Conservation (phyloP, 2,113 vertebrate genomes). For the Polypterus senegalus region DNA sequence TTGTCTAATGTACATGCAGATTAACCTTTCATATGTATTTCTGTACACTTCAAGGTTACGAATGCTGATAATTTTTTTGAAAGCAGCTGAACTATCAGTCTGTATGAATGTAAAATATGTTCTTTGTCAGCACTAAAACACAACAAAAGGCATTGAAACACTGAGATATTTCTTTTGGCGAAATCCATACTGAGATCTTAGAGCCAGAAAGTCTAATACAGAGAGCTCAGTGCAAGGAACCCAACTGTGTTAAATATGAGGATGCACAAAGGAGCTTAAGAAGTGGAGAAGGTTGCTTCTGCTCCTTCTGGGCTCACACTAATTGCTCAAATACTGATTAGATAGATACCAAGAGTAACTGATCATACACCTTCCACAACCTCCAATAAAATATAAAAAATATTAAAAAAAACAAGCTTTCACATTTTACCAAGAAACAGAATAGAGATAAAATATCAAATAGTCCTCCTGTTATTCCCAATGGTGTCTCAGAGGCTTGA, state of each 20-base stretch:
- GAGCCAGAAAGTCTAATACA: not conserved
- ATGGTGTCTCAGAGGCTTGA: too few relatives aligned
- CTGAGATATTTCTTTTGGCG: not conserved
- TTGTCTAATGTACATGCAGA: conserved; percentile 11
- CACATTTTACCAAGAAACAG: too few relatives aligned
- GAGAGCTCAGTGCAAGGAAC: not conserved
- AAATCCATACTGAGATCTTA: not conserved
- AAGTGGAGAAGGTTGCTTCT: not conserved
- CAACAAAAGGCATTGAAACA: not conserved
- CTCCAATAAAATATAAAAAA: too few relatives aligned
- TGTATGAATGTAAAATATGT: conserved; percentile 5
- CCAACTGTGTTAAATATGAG: conserved; percentile 1
- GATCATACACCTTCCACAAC: too few relatives aligned
- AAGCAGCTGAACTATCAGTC: conserved; percentile 8
- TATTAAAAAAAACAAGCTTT: too few relatives aligned
- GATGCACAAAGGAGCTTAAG: not conserved
- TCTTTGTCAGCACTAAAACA: conserved; percentile 12
- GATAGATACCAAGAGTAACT: not conserved
- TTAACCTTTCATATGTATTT: conserved; percentile 23
- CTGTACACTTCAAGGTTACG: conserved; percentile 31
- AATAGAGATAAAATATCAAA: too few relatives aligned
- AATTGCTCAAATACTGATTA: not conserved
- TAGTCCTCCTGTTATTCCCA: too few relatives aligned
- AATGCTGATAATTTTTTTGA: conserved; percentile 16
- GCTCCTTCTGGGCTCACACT: not conserved